Percentiles rank a stretch among this genome's conserved stretches.
phyloP scores from a whole-genome alignment of 2,113 vertebrate genomes.

The Macquaria australasica region DNA sequence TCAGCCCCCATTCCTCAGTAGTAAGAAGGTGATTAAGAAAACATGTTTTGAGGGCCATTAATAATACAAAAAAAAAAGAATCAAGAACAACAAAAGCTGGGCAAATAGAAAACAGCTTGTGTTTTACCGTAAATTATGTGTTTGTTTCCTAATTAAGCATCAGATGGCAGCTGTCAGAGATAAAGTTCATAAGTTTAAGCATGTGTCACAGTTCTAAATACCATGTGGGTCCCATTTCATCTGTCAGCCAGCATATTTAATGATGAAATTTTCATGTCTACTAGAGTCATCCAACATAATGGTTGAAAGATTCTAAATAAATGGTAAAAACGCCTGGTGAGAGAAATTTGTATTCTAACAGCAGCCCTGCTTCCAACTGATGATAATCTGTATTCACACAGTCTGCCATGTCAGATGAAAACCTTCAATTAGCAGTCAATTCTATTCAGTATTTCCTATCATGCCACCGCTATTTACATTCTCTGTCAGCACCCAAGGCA shows the following conservation, averaged over 20 bases:
- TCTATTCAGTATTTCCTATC: constrained; percentile 72
- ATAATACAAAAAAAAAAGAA: constrained; percentile 3
- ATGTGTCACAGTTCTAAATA: constrained; percentile 34
- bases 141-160: constrained; percentile 21
- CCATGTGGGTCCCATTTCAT: constrained; percentile 32
- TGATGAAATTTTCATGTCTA: constrained; percentile 28
- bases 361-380: constrained; percentile 57
- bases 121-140: constrained; percentile 22
- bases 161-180: constrained; percentile 24
- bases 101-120: neutral
- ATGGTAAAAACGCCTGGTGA: constrained; percentile 39
- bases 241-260: constrained; percentile 36
- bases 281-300: constrained; percentile 47
- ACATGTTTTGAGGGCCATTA: neutral
- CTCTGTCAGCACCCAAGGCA: constrained; percentile 56
- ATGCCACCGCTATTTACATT: constrained; percentile 75
- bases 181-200: constrained; percentile 28
- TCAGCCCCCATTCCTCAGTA: neutral
- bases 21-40: neutral
- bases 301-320: constrained; percentile 47
- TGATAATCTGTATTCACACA: constrained; percentile 78
- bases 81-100: neutral
- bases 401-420: constrained; percentile 76
- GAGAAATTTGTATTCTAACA: constrained; percentile 68
- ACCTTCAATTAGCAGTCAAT: constrained; percentile 79